A percentile compares a stretch with the other conserved stretches of the same genome.
phyloP scores from a whole-genome alignment of 1,140 invertebrate species.

The Trachymyrmex septentrionalis region DNA sequence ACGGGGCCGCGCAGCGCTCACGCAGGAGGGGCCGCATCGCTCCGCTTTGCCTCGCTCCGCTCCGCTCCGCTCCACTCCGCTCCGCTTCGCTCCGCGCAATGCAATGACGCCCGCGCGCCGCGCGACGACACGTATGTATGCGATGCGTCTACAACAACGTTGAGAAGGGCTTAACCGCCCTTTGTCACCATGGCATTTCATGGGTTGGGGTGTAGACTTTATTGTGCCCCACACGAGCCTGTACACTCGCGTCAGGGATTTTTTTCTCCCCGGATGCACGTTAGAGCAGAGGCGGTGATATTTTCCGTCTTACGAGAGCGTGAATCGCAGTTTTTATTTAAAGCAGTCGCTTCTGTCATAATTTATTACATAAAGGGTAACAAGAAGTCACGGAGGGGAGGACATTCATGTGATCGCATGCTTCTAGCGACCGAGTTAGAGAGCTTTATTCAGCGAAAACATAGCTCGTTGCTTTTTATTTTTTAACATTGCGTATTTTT shows the following conservation, averaged over 20 bases:
- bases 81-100: conserved; percentile 25
- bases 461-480: not conserved
- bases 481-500: not conserved
- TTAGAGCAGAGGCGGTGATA: conserved; percentile 54
- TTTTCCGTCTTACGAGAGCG: conserved; percentile 42
- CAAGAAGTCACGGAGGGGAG: not conserved
- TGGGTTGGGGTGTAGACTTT: conserved; percentile 80
- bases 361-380: conserved; percentile 29
- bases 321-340: conserved; percentile 44
- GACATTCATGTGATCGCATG: not conserved
- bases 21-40: not conserved
- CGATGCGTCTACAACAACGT: conserved; percentile 80
- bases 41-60: not conserved
- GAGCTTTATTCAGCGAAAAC: not conserved
- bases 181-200: conserved; percentile 80
- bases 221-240: conserved; percentile 80
- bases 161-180: conserved; percentile 82
- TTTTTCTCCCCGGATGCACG: conserved; percentile 54
- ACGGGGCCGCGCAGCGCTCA: conserved; percentile 23
- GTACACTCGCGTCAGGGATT: conserved; percentile 75
- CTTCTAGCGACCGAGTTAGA: not conserved
- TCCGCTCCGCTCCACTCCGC: not conserved
- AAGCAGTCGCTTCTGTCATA: not conserved
- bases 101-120: conserved; percentile 65
- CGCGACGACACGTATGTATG: conserved; percentile 65